Evolutionary conservation across 2,888 invertebrate species (phyloP), one percentile per base, ranked within the genome.

Genomic region (Apocheima hispidaria): DNA sequence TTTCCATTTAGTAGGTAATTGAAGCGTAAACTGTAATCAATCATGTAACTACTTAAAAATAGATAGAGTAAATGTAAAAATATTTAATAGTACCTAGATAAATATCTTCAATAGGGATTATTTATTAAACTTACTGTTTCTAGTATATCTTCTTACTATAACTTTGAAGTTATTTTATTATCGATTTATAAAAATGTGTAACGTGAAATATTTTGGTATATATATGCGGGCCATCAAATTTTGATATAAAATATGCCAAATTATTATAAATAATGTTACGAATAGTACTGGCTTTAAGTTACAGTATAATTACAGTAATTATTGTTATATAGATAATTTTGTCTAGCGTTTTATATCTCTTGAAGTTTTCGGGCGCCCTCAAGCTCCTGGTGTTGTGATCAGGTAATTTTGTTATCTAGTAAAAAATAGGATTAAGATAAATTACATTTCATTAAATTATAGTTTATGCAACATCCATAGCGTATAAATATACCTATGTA

Each of bases 11-110:
- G 86, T 88, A 90, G 89, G 83, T 88, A 87, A 76, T 73, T 80
- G 71, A 81, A 79, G 79, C 66, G 65, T 82, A 86, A 84, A 80
- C 70, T 86, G 75, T 87, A 88, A 84, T 84, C 70, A 40, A 66
- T 62, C 84, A 77, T 84, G 81, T 88, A 89, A 53, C 54, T 63
- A 63, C 51, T 48, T 59, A 82, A 77, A n/a, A 86, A 84, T 86
- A 88, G 84, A 73, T 88, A 86, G 86, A 73, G 73, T 84, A 84
- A 84, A 83, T 84, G 82, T 87, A 85, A 80, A 84, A 85, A 86
- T 84, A 66, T 63, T 49, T 81, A 74, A 82, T 84, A 81, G 85
- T 82, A 84, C 77, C 61, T 79, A 81, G 67, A 68, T 65, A 72
- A 77, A 80, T 82, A 82, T 78, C 79, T 85, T 78, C 79, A 79